Percentiles rank a stretch among this genome's conserved stretches.
These are phyloP conservation scores for Drosophila birchii DNA, from an alignment of 2,888 invertebrate genomes.

Conservation along the genomic window DNA sequence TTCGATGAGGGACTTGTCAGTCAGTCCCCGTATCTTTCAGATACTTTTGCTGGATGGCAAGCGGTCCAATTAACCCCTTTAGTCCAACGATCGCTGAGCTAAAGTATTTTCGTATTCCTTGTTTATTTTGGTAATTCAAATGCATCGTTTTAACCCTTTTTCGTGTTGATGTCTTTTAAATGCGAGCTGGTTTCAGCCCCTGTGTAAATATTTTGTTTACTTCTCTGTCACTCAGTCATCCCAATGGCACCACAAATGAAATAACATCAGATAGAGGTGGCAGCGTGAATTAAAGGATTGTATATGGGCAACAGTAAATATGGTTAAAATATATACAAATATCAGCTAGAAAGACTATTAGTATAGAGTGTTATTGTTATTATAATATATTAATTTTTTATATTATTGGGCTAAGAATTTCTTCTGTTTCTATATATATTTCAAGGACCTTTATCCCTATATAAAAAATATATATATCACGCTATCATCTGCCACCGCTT, in stretches of 20 bases:
- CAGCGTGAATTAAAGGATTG: not conserved
- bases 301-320: not conserved
- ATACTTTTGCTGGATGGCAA: constrained; percentile 52
- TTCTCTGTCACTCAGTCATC: constrained; percentile 45
- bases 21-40: constrained; percentile 57
- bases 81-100: constrained; percentile 41
- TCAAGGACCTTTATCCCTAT: not conserved
- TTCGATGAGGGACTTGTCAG: constrained; percentile 61
- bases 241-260: constrained; percentile 13
- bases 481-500: constrained; percentile 12
- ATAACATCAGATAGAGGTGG: constrained; percentile 15
- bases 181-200: constrained; percentile 61
- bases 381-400: not conserved
- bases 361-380: no score
- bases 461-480: not conserved
- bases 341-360: not conserved
- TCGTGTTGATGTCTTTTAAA: constrained; percentile 69
- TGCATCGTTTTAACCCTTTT: constrained; percentile 74
- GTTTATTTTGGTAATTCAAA: constrained; percentile 79
- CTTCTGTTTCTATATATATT: accelerated
- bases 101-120: constrained; percentile 72
- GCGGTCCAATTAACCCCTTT: constrained; percentile 69
- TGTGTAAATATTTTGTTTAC: constrained; percentile 71
- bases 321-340: not conserved
- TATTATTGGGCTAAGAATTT: not conserved